Evolutionary conservation across 2,113 vertebrate genomes (phyloP), one percentile per base, ranked within the genome.

Genomic region (Holacanthus passer): DNA sequence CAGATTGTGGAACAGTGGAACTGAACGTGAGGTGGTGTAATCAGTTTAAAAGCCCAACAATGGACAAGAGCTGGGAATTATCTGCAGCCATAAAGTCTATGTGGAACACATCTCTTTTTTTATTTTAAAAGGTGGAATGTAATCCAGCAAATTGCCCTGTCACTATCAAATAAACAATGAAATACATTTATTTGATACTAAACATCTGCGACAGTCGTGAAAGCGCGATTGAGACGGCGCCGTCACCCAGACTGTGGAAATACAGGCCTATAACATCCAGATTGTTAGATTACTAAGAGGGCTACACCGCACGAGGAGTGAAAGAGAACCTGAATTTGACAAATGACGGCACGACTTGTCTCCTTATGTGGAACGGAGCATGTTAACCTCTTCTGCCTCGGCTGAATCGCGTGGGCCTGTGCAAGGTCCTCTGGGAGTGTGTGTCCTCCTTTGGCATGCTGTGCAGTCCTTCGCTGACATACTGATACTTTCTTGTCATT

Each of bases 381-480:
- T 72, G 85, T 89, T 90, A 90, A 92, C 92, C 91, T 88, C 88
- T 74, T 83, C 87, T 83, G 88, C 84, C 83, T 88, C 14, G 7
- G 45, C 83, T 72, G 81, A 66, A 67, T 85, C 52, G 3, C 70
- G 17, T 9, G 58, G 82, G 79, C 79, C 79, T 69, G 67, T 45
- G 73, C 85, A 62, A 69, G 69, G 70, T 87, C 89, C 77, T 82
- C 56, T 8, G 88, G 85, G 91, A 89, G 75, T 60, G 12, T 58
- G 77, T 89, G 88, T 90, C 91, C 85, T 90, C 80, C 85, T 87
- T 89, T 82, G 80, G 83, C 85, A 90, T 84, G 84, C 88, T 63
- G 77, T 83, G 86, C 87, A 79, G 85, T 91, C 87, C 91, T 89
- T 89, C 73, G 80, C 90, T 94, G 88, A 91, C 93, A 94, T 32